phyloP scores from a whole-genome alignment of 2,797 vertebrate species.

The Loris lydekkerianus region DNA sequence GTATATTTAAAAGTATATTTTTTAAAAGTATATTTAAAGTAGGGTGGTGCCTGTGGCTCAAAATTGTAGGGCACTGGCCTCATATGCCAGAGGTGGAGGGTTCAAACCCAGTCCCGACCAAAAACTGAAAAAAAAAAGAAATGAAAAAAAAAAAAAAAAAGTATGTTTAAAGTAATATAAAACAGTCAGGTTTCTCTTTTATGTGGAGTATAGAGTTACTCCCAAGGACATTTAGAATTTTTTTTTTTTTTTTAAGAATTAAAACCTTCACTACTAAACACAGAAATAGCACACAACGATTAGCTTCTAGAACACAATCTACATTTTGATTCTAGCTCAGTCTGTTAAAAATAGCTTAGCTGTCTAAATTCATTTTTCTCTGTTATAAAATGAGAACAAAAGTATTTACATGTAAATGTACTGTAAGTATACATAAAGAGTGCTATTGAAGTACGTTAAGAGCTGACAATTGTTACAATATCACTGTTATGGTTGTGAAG shows the following conservation, averaged over 20 bases:
- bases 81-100: no score
- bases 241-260: conserved; percentile 35
- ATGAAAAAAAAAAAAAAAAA: no score
- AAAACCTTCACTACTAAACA: background rate
- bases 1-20: no score
- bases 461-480: background rate
- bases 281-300: background rate
- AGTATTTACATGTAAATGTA: background rate
- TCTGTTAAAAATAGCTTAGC: conserved; percentile 11
- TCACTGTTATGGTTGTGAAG: background rate
- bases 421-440: background rate
- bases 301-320: background rate
- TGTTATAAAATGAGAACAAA: conserved; percentile 52
- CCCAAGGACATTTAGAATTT: background rate
- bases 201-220: background rate
- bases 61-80: no score
- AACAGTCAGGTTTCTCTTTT: background rate
- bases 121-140: no score
- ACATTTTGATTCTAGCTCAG: background rate
- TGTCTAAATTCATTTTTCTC: conserved; percentile 66
- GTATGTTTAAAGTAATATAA: background rate
- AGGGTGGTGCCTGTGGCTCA: no score
- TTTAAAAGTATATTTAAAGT: no score
- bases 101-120: no score
- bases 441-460: background rate